Evolutionary conservation across 2,797 vertebrate genomes (phyloP).

Genomic region (Xiphophorus birchmanni): DNA sequence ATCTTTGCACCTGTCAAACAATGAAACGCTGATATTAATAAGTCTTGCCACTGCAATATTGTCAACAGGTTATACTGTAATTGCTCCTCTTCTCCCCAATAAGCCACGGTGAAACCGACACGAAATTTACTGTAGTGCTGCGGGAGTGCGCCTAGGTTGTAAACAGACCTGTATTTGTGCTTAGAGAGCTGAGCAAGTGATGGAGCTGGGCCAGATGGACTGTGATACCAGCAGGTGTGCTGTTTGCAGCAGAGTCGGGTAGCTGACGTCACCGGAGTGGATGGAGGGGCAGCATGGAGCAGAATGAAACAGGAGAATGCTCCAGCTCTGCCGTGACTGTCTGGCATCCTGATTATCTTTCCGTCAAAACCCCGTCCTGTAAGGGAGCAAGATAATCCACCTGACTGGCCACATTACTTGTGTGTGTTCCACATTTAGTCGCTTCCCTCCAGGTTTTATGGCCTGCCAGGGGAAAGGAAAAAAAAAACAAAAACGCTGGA

Average conservation of each 20-base stretch:
- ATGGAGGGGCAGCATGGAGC: constrained; percentile 52
- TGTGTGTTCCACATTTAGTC: constrained; percentile 38
- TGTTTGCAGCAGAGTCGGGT: constrained; percentile 74
- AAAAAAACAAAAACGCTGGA: constrained; percentile 27
- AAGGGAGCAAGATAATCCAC: constrained; percentile 26
- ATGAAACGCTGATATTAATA: constrained; percentile 20
- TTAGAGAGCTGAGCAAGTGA: constrained; percentile 58
- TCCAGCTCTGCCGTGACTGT: constrained; percentile 49
- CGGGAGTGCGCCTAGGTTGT: constrained; percentile 61
- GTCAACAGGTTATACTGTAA: constrained; percentile 11
- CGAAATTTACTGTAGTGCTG: constrained; percentile 41
- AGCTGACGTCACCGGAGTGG: constrained; percentile 74
- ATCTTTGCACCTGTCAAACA: constrained; percentile 33
- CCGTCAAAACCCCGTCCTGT: constrained; percentile 31
- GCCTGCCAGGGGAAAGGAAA: constrained; percentile 6
- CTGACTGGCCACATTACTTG: constrained; percentile 35
- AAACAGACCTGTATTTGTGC: constrained; percentile 65
- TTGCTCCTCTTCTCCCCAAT: neutral
- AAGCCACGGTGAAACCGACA: constrained; percentile 31
- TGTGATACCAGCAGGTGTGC: constrained; percentile 77
- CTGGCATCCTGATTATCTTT: constrained; percentile 53
- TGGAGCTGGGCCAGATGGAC: constrained; percentile 67
- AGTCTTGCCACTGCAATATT: constrained; percentile 30
- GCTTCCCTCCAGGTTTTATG: constrained; percentile 25
- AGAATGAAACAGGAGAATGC: constrained; percentile 57